phyloP scores from a whole-genome alignment of 2,888 invertebrate genomes.

The Mycalesis mineus region DNA sequence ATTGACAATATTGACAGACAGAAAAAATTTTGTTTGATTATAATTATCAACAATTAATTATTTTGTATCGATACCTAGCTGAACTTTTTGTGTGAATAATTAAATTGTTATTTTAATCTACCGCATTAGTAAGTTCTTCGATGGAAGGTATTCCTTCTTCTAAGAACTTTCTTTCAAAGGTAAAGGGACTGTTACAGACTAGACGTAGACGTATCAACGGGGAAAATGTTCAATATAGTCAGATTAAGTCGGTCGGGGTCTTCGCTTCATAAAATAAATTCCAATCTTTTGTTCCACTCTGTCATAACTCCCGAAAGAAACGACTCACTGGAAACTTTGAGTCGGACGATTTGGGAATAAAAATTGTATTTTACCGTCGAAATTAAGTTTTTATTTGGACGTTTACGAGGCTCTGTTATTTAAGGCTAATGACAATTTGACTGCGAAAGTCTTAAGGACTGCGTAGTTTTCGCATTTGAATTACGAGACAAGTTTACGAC shows the following conservation, averaged over 20 bases:
- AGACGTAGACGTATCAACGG: too few relatives aligned
- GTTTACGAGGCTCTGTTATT: constrained; percentile 14
- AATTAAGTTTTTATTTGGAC: constrained; percentile 17
- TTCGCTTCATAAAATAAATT: constrained; percentile 38
- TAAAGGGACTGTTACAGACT: not conserved
- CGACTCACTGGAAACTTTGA: constrained; percentile 62
- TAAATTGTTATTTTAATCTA: too few relatives aligned
- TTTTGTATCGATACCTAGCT: too few relatives aligned
- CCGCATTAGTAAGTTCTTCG: too few relatives aligned
- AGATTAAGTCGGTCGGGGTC: constrained; percentile 37
- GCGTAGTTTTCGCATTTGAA: constrained; percentile 7
- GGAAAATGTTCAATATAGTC: constrained; percentile 65
- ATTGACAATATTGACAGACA: too few relatives aligned
- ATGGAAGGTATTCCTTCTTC: too few relatives aligned
- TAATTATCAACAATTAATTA: too few relatives aligned
- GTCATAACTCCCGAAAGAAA: constrained; percentile 61
- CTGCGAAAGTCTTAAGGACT: constrained; percentile 11
- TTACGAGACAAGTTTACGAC: constrained; percentile 12
- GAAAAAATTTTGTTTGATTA: too few relatives aligned
- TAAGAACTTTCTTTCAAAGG: not conserved
- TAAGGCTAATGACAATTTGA: constrained; percentile 18
- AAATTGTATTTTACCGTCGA: constrained; percentile 13
- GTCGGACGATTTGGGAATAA: constrained; percentile 24
- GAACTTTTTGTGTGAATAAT: too few relatives aligned
- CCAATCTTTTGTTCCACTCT: constrained; percentile 36